Conservation (phyloP, 2,888 invertebrate genomes). For the Zhuqinia jingwanae region DNA sequence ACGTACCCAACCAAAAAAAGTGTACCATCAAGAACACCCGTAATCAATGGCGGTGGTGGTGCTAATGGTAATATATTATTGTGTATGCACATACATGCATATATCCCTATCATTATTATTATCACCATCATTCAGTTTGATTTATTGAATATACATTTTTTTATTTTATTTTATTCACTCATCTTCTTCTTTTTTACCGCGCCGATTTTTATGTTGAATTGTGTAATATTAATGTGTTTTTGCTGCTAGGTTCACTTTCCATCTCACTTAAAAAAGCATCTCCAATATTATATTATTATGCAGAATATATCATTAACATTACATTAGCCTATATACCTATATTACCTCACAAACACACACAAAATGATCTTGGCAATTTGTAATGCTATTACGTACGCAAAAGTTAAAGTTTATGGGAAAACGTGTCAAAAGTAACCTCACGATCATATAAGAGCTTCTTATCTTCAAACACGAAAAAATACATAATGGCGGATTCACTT, state of each 20-base stretch:
- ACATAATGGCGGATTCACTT: slow-evolving; percentile 16
- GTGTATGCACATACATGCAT: not conserved
- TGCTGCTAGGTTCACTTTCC: slow-evolving; percentile 15
- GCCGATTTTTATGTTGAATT: slow-evolving; percentile 1
- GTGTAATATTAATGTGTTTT: slow-evolving; percentile 6
- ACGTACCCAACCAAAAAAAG: too few species aligned
- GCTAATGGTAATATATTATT: not conserved
- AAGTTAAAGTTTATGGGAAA: not conserved
- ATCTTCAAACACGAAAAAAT: slow-evolving; percentile 8
- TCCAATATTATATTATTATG: too few species aligned
- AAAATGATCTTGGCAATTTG: not conserved
- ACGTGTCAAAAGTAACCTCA: slow-evolving; percentile 41
- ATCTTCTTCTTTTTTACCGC: not conserved
- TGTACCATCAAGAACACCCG: slow-evolving; percentile 6
- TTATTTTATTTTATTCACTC: not conserved
- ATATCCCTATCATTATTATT: too few species aligned
- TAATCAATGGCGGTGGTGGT: not conserved
- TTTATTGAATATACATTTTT: slow-evolving; percentile 45
- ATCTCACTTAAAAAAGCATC: too few species aligned
- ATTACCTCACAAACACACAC: slow-evolving; percentile 1
- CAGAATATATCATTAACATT: slow-evolving; percentile 8
- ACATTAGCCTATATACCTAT: too few species aligned
- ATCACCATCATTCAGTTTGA: slow-evolving; percentile 32
- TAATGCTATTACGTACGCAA: not conserved
- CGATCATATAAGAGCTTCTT: not conserved